A percentile compares a stretch with the other conserved stretches of the same genome.
phyloP scores from a whole-genome alignment of 2,888 invertebrate genomes.

The Diabrotica balteata region DNA sequence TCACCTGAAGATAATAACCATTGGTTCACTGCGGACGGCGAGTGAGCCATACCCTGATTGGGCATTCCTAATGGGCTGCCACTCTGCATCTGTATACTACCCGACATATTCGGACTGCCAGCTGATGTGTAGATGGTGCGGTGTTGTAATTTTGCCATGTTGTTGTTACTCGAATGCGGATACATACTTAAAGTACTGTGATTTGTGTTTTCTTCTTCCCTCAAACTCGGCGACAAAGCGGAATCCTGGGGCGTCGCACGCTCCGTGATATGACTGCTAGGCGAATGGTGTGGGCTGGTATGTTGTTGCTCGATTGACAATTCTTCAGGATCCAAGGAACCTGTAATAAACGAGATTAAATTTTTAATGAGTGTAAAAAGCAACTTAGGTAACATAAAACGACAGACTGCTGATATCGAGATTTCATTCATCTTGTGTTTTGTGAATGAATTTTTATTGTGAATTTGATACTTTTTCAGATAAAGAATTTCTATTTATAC shows the following conservation, averaged over 20 bases:
- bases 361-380: constrained; percentile 14
- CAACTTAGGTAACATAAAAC: constrained; percentile 16
- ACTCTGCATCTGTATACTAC: constrained; percentile 59
- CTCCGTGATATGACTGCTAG: constrained; percentile 62
- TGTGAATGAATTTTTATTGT: constrained; percentile 32
- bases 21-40: constrained; percentile 69
- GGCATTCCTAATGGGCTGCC: constrained; percentile 58
- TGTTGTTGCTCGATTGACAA: constrained; percentile 71
- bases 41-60: constrained; percentile 60
- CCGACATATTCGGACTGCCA: constrained; percentile 62
- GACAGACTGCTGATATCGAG: constrained; percentile 24
- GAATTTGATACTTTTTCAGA: constrained; percentile 28
- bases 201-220: constrained; percentile 79
- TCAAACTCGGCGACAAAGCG: constrained; percentile 68
- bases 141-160: constrained; percentile 53
- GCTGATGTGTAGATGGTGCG: constrained; percentile 73
- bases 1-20: constrained; percentile 77
- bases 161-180: constrained; percentile 53
- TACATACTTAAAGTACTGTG: constrained; percentile 72
- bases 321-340: constrained; percentile 82
- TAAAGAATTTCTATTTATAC: constrained; percentile 21
- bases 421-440: constrained; percentile 31
- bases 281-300: constrained; percentile 49
- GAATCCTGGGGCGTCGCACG: constrained; percentile 64
- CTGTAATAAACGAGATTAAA: constrained; percentile 61